phyloP scores from a whole-genome alignment of 1,140 invertebrate genomes.

The Drosophila albomicans region DNA sequence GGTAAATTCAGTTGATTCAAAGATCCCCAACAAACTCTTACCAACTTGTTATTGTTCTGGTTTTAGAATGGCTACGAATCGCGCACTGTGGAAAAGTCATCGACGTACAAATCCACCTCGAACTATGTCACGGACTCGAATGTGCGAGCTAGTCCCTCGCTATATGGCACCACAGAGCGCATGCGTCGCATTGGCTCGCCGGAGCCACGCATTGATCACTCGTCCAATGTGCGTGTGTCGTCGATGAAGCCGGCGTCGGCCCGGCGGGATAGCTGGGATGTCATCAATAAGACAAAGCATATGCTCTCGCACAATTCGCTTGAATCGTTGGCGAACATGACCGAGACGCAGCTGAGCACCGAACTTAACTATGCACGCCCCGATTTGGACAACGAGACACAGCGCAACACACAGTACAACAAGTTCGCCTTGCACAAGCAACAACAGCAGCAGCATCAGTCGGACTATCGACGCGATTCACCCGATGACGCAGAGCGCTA shows the following conservation, averaged over 20 bases:
- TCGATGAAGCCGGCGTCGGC: slow-evolving; percentile 88
- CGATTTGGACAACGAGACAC: slow-evolving; percentile 86
- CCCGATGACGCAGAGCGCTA: slow-evolving; percentile 79
- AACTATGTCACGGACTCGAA: slow-evolving; percentile 78
- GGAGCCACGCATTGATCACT: slow-evolving; percentile 87
- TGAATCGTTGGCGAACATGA: slow-evolving; percentile 89
- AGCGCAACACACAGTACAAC: slow-evolving; percentile 87
- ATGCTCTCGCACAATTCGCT: slow-evolving; percentile 88
- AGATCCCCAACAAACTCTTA: not conserved
- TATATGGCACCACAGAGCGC: slow-evolving; percentile 71
- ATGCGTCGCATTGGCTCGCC: slow-evolving; percentile 85
- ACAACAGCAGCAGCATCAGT: slow-evolving; percentile 53
- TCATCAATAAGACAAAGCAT: slow-evolving; percentile 91
- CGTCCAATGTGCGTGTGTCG: slow-evolving; percentile 89
- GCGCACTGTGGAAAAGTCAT: slow-evolving; percentile 80
- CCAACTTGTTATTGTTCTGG: not conserved
- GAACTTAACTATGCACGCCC: slow-evolving; percentile 84
- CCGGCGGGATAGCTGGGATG: slow-evolving; percentile 92
- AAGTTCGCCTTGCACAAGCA: slow-evolving; percentile 85
- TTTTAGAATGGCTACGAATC: slow-evolving; percentile 74
- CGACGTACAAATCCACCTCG: slow-evolving; percentile 81
- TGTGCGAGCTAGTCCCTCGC: slow-evolving; percentile 78
- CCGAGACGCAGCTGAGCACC: slow-evolving; percentile 86
- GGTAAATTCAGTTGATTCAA: slow-evolving; percentile 30
- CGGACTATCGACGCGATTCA: slow-evolving; percentile 68